Base-by-base conservation (phyloP, 2,888 invertebrate species). In the Dioctria rufipes region DNA sequence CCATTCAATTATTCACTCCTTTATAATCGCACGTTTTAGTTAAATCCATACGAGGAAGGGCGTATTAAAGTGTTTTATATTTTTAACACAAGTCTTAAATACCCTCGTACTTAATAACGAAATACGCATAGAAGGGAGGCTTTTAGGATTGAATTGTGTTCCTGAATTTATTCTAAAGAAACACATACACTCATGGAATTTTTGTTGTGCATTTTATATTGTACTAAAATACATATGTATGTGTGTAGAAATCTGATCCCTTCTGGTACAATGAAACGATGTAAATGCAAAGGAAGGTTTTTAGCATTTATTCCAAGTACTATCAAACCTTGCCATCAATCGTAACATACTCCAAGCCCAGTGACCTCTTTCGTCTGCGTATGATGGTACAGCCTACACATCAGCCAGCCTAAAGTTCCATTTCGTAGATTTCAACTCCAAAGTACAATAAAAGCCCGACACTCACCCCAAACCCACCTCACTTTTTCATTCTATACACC, bases 271-370 rank as follows among this genome's bases (percentile, higher is more conserved):
- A 37, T 13, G 54, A 39, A n/a, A 51, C 54, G 37, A 71, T 71
- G 71, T 51, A 54, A 54, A 71, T 71, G 71, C 54, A 71, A 71
- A 54, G 71, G 71, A 71, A 54, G 51, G 67, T 46, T 73, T 73
- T 73, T 73, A 73, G 73, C 73, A 73, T 73, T 73, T 67, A 58
- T 73, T 73, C 25, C 40, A 73, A 60, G 60, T 73, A 43, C 73
- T 73, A 60, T 60, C 73, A 73, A 73, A 73, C 73, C 73, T 58
- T 73, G 73, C 73, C 40, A 73, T 58, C 73, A 73, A 73, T 73
- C 73, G 73, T 42, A 73, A 58, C 58, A 58, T 60, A 58, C 60
- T 73, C 58, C 39, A 69, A 73, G 73, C 73, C 73, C 60, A 73
- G 73, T 73, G 73, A 73, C 73, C 73, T 60, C 60, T 73, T 73